A percentile compares a stretch with the other conserved stretches of the same genome.
Evolutionary conservation across 2,113 vertebrate genomes (phyloP).

Genomic region (Cavia porcellus): DNA sequence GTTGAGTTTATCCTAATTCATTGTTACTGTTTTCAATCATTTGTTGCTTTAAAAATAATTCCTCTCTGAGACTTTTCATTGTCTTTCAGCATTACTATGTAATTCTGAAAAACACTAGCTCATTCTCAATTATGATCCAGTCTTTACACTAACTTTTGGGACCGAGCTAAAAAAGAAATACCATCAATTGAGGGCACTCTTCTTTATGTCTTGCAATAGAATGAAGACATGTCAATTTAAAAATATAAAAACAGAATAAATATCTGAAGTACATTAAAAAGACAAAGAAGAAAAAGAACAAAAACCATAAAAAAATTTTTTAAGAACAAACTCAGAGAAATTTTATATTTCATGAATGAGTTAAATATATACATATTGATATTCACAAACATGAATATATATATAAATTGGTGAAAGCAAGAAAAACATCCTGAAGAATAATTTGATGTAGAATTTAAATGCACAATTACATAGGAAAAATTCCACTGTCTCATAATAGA

Average conservation of each 20-base stretch:
- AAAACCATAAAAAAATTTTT: not conserved
- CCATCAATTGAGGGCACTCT: not conserved
- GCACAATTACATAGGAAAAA: not conserved
- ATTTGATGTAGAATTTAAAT: not conserved
- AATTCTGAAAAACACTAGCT: constrained; percentile 7
- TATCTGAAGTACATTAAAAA: not conserved
- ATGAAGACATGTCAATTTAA: not conserved
- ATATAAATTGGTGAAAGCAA: not conserved
- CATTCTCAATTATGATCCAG: not conserved
- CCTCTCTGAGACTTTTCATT: constrained; percentile 7
- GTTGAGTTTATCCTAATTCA: not conserved
- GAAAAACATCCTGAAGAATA: not conserved
- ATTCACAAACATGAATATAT: not conserved
- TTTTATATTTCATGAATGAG: not conserved
- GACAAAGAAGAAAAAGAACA: not conserved
- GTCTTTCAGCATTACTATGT: not conserved
- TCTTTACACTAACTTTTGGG: constrained; percentile 25
- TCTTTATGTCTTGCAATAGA: not conserved
- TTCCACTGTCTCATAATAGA: not conserved
- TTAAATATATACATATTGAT: not conserved
- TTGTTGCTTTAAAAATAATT: constrained; percentile 1
- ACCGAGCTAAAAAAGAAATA: not conserved
- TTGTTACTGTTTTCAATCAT: not conserved
- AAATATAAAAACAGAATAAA: not conserved
- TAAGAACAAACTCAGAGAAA: not conserved